Evolutionary conservation across 2,888 invertebrate species (phyloP).

Genomic region (Melinaea menophilus): DNA sequence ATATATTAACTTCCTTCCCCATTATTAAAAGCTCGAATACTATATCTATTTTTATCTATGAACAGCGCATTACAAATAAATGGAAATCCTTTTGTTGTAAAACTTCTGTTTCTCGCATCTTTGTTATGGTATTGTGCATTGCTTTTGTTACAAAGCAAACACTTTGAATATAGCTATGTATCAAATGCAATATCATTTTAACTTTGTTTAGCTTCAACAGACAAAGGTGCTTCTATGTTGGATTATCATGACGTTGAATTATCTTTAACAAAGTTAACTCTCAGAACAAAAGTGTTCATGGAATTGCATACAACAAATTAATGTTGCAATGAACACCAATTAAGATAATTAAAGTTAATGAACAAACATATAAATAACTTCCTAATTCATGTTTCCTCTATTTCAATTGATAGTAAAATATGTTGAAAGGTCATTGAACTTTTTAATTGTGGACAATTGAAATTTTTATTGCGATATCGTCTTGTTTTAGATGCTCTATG

Average conservation of each 20-base stretch:
- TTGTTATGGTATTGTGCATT: constrained; percentile 23
- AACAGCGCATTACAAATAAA: constrained; percentile 46
- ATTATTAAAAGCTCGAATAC: constrained; percentile 39
- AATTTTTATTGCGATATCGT: constrained; percentile 25
- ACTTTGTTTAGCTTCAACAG: background rate
- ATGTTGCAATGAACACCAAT: constrained; percentile 56
- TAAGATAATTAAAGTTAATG: constrained; percentile 51
- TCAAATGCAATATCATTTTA: background rate
- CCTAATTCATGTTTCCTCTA: constrained; percentile 52
- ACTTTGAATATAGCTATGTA: constrained; percentile 1
- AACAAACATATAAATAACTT: constrained; percentile 52
- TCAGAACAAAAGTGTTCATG: constrained; percentile 26
- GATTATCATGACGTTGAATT: constrained; percentile 9
- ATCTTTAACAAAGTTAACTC: constrained; percentile 21
- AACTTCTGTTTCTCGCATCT: constrained; percentile 30
- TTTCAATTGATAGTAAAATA: constrained; percentile 46
- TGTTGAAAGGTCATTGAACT: constrained; percentile 29
- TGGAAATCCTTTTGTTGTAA: constrained; percentile 43
- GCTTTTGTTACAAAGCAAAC: background rate
- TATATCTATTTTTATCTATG: constrained; percentile 58
- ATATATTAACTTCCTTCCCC: constrained; percentile 21
- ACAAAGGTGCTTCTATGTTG: background rate
- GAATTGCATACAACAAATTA: constrained; percentile 43
- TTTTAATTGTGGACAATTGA: constrained; percentile 25
- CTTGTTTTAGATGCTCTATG: constrained; percentile 14